Evolutionary conservation across 2,797 vertebrate genomes (phyloP), one percentile per base, ranked within the genome.

Genomic region (Buphagus erythrorhynchus): DNA sequence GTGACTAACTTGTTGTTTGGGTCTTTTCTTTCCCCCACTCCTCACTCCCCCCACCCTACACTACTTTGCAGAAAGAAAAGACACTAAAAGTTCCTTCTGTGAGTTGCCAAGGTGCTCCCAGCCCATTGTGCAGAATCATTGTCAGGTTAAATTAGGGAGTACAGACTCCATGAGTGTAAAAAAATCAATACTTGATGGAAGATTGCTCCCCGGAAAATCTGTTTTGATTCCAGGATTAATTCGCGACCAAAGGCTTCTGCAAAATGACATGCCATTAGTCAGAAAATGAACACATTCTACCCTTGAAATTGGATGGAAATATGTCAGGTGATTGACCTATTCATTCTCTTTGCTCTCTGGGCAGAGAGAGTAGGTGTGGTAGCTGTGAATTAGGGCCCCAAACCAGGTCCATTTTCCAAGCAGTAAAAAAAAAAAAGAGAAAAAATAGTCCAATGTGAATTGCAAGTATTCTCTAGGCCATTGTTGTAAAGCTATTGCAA

Each of bases 151-250:
- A 99, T 99, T 99, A 99, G 99, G 98, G 99, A 99, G 99, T 99
- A 99, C 99, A 99, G 99, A 98, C 99, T 99, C 99, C 97, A 99
- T 99, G 99, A 99, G 99, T 99, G 99, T 99, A 99, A 99, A 99
- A 99, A 99, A 99, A 99, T 99, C 99, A 99, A 99, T 99, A 99
- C 99, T 99, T 99, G 99, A 99, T 99, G 99, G 99, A 99, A 99
- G 99, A 99, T 99, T 99, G 99, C 99, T 99, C 99, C 98, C 99
- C 96, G 98, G 99, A 99, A 99, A 99, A 99, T 99, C 99, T 99
- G 99, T 99, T 99, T 99, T 99, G 99, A 99, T 99, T 99, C 99
- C 98, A 99, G 99, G 99, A 99, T 99, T 99, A 99, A 99, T 99
- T 99, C 98, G 97, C 98, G 97, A 99, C 99, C 99, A 99, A 99